Base-by-base conservation (phyloP, 1,140 invertebrate genomes). In the Anadara kagoshimensis region DNA sequence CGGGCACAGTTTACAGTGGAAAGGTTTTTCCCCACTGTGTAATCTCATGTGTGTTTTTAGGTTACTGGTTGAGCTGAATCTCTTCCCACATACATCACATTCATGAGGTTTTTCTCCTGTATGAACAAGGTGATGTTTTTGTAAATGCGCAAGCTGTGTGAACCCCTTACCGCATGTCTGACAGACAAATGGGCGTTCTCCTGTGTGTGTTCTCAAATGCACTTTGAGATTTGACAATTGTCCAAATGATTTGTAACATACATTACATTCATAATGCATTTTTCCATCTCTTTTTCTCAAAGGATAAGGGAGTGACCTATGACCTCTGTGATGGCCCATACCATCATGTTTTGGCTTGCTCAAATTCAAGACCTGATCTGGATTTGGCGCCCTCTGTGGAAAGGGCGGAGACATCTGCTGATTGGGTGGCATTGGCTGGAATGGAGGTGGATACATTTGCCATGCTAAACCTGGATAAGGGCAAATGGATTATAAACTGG, bases 231-330 rank as follows among this genome's bases (percentile, higher is more conserved):
- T 99, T 2, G 97, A 99, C 53, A 99, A 90, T 89, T 99, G 98
- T 16, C 98, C 98, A 85, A 99, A 99, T 0, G 97, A 98, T 90
- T 99, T 99, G 85, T 93, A 94, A 87, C 98, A 99, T 18, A 98
- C 95, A 85, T 99, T 99, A 89, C 98, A 99, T 90, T 99, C 97
- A 89, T 99, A 99, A 84, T 99, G 96, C 95, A 99, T 99, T 90
- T 99, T 99, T 0, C 97, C 97, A 86, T 99, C 97, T 90, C 97
- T 98, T 91, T 99, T 99, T 90, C 97, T 96, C 65, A 99, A 91
- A 0, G 97, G 97, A 89, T 98, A 99, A 0, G 97, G 97, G 58
- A 99, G 91, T 75, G 96, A 95, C 76, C 97, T 92, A 87, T 98
- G 97, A n/a, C 97, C 97, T 65, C 96, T 47, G 44, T 16, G 16